Conservation (phyloP, 2,797 vertebrate genomes). For the Acanthiza pusilla region DNA sequence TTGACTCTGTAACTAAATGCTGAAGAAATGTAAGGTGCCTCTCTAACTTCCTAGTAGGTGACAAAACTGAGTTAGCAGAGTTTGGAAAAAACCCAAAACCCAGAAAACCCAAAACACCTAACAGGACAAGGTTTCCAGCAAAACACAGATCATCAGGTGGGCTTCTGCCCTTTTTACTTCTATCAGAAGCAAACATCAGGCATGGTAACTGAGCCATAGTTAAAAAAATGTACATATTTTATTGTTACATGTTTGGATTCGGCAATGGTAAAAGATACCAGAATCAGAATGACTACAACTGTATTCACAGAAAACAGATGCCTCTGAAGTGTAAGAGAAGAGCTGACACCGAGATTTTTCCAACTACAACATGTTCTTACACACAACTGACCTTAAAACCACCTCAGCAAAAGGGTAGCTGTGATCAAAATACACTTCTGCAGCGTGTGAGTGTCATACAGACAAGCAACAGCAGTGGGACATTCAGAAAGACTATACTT, state of each 20-base stretch:
- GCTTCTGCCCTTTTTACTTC: not conserved
- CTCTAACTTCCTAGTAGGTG: not conserved
- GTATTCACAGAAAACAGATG: not conserved
- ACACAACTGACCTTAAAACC: not conserved
- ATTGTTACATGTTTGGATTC: not conserved
- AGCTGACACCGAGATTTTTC: not conserved
- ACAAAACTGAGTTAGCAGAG: not conserved
- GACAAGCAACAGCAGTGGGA: accelerated
- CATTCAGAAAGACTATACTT: not conserved
- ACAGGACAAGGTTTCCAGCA: not conserved
- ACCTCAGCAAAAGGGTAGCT: not conserved
- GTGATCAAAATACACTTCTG: not conserved
- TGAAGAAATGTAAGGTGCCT: not conserved
- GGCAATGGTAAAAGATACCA: not conserved
- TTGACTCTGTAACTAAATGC: not conserved
- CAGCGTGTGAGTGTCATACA: not conserved
- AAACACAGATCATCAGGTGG: not conserved
- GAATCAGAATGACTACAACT: not conserved
- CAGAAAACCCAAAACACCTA: not conserved
- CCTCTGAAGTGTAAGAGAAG: not conserved
- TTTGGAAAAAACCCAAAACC: not conserved
- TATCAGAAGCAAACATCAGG: not conserved
- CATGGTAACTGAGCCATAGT: not conserved
- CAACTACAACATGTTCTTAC: not conserved
- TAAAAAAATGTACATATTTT: not conserved